phyloP scores from a whole-genome alignment of 1,140 invertebrate species.

The Helicoverpa armigera region DNA sequence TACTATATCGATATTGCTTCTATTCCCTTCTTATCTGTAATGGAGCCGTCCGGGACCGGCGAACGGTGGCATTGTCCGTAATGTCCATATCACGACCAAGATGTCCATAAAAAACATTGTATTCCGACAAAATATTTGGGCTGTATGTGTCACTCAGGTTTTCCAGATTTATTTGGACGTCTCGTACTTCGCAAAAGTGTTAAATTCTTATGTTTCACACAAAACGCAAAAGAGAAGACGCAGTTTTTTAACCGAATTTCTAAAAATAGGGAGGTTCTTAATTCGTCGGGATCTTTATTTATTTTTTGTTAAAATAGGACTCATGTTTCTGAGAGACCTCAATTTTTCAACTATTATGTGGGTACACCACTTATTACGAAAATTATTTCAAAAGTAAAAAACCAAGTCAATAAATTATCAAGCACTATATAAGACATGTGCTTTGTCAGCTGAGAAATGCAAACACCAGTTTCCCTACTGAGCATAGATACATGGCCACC shows the following conservation, averaged over 20 bases:
- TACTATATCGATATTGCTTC: constrained; percentile 46
- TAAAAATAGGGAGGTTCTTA: no score
- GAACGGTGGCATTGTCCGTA: constrained; percentile 35
- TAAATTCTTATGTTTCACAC: no score
- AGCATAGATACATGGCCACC: background rate
- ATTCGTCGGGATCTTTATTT: no score
- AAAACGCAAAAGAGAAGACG: no score
- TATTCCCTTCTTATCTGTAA: constrained; percentile 43
- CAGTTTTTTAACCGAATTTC: no score
- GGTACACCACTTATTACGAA: no score
- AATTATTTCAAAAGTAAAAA: no score
- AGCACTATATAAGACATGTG: background rate
- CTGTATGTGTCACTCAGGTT: constrained; percentile 10
- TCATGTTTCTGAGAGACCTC: no score
- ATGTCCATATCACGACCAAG: constrained; percentile 25
- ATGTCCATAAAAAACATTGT: constrained; percentile 35
- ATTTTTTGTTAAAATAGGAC: no score
- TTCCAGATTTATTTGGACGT: background rate
- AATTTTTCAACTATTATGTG: no score
- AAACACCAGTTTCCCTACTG: background rate
- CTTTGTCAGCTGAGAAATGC: background rate
- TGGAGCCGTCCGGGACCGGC: constrained; percentile 24
- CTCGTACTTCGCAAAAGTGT: no score
- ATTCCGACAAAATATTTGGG: constrained; percentile 20
- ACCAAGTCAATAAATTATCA: background rate